phyloP scores from a whole-genome alignment of 2,888 invertebrate species.

The Xestia xanthographa region DNA sequence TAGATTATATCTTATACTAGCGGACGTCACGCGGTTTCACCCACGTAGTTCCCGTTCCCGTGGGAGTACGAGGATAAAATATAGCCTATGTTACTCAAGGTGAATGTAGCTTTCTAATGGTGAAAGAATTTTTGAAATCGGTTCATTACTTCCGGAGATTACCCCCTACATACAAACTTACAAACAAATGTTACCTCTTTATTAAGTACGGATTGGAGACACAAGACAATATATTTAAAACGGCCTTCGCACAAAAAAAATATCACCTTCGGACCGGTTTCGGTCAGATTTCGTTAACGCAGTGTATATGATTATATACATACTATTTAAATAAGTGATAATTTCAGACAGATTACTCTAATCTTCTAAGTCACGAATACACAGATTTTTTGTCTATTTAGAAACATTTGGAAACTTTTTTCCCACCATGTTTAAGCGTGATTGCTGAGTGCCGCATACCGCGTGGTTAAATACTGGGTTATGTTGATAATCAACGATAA shows the following conservation, averaged over 20 bases:
- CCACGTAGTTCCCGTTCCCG: too few species aligned
- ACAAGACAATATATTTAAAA: neutral
- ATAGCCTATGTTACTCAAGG: too few species aligned
- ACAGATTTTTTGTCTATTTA: constrained; percentile 15
- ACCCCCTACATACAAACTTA: too few species aligned
- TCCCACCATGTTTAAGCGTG: constrained; percentile 34
- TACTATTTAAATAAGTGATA: constrained; percentile 45
- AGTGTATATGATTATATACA: constrained; percentile 3
- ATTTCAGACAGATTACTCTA: constrained; percentile 43
- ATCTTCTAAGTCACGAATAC: constrained; percentile 46
- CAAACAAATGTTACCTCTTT: too few species aligned
- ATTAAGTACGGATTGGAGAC: neutral
- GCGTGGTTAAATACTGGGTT: constrained; percentile 8
- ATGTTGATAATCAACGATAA: constrained; percentile 33
- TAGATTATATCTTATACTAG: neutral
- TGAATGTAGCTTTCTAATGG: too few species aligned
- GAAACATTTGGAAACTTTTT: constrained; percentile 8
- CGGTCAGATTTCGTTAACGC: constrained; percentile 24
- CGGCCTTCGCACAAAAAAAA: constrained; percentile 21
- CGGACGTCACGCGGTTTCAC: too few species aligned
- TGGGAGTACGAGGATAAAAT: too few species aligned
- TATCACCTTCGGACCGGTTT: constrained; percentile 34
- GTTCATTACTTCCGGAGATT: too few species aligned
- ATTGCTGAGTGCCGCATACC: neutral
- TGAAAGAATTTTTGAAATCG: too few species aligned